Conservation (phyloP, 2,113 vertebrate species). For the Myxocyprinus asiaticus region DNA sequence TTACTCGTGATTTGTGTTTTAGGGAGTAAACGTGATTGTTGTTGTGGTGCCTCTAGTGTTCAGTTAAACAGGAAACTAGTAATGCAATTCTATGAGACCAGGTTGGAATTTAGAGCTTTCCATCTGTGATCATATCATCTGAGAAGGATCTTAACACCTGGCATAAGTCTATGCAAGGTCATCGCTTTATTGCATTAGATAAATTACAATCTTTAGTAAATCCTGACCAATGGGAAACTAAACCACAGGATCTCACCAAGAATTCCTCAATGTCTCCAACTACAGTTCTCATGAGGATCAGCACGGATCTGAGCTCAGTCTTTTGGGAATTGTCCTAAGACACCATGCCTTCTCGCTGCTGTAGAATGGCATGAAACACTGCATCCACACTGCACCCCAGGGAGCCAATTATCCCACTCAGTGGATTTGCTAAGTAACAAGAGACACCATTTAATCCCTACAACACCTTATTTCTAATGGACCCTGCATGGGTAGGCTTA, state of each 20-base stretch:
- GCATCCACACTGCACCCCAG: neutral
- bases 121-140: too few relatives aligned
- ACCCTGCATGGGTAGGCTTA: constrained; percentile 16
- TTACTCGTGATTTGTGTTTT: too few relatives aligned
- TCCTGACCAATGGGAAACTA: neutral
- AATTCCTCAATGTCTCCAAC: neutral
- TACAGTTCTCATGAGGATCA: neutral
- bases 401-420: constrained; percentile 39
- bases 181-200: neutral
- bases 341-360: neutral
- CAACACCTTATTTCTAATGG: constrained; percentile 32
- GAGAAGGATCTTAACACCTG: too few relatives aligned
- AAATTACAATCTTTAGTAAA: neutral
- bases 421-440: constrained; percentile 37
- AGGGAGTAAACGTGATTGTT: too few relatives aligned
- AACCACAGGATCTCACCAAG: neutral
- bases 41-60: too few relatives aligned
- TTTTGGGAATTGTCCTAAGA: neutral
- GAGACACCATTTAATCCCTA: constrained; percentile 40
- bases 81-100: too few relatives aligned
- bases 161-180: neutral
- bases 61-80: too few relatives aligned
- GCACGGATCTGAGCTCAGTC: neutral
- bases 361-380: neutral
- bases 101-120: too few relatives aligned